Percentiles rank a stretch among this genome's conserved stretches.
Conservation (phyloP, 2,113 vertebrate species). For the Excalfactoria chinensis region DNA sequence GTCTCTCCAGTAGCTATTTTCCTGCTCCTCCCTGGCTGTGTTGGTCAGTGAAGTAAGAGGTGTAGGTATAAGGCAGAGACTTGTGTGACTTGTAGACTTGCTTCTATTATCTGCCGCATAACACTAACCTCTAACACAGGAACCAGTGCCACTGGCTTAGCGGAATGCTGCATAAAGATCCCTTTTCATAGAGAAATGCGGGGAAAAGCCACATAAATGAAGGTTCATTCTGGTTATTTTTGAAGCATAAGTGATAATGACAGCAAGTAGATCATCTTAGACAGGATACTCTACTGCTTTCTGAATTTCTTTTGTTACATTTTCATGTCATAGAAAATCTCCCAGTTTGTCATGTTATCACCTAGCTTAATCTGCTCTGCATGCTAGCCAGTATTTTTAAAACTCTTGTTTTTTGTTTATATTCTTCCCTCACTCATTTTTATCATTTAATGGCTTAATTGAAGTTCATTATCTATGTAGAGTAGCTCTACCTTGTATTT, state of each 20-base stretch:
- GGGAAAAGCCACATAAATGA: background rate
- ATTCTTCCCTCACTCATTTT: background rate
- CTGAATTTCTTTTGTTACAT: background rate
- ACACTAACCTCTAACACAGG: background rate
- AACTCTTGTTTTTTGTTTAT: background rate
- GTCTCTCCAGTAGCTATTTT: background rate
- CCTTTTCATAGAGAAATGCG: background rate
- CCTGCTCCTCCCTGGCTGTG: background rate
- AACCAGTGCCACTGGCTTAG: background rate
- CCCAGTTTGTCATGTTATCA: background rate
- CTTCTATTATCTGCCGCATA: background rate
- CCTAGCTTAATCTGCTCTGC: background rate
- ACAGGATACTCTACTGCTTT: background rate
- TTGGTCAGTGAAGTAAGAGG: background rate
- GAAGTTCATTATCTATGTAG: background rate
- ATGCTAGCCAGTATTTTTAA: background rate
- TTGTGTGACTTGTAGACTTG: background rate
- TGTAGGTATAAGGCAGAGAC: background rate
- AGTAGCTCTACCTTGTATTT: background rate
- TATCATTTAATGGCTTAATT: background rate
- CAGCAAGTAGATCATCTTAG: background rate
- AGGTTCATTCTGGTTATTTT: background rate
- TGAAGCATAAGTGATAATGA: background rate
- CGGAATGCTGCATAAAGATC: background rate
- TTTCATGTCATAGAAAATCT: background rate